Evolutionary conservation across 2,888 invertebrate genomes (phyloP).

Genomic region (Euphydryas editha): DNA sequence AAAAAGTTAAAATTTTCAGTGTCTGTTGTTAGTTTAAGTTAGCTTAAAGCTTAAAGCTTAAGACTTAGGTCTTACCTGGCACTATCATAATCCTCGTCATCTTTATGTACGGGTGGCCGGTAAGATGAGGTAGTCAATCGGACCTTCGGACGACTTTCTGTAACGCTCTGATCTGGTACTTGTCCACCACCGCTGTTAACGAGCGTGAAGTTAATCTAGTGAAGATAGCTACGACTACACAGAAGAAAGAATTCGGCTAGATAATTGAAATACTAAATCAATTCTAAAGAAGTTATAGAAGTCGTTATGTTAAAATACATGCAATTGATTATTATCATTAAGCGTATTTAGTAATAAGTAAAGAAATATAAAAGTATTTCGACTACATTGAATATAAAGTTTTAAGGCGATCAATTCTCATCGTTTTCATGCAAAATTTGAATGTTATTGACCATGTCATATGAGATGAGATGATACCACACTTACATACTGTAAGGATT

Average conservation of each 20-base stretch:
- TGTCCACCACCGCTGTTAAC: conserved; percentile 54
- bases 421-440: conserved; percentile 7
- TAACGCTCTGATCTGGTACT: conserved; percentile 46
- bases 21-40: neutral
- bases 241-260: neutral
- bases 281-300: neutral
- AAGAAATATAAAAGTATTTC: neutral
- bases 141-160: conserved; percentile 42
- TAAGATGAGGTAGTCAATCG: conserved; percentile 46
- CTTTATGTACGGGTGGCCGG: conserved; percentile 40
- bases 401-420: neutral
- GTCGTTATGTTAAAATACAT: neutral
- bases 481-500: conserved; percentile 71
- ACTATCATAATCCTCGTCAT: conserved; percentile 46
- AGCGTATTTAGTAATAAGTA: neutral
- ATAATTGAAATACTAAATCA: neutral
- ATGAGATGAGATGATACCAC: conserved; percentile 13
- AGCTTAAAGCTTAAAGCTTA: no score
- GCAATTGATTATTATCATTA: neutral
- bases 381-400: neutral
- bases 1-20: no score
- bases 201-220: conserved; percentile 34
- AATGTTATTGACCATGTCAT: neutral
- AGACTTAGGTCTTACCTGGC: conserved; percentile 47
- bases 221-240: conserved; percentile 31